Evolutionary conservation across 2,888 invertebrate genomes (phyloP).

Genomic region (Shargacucullia verbasci): DNA sequence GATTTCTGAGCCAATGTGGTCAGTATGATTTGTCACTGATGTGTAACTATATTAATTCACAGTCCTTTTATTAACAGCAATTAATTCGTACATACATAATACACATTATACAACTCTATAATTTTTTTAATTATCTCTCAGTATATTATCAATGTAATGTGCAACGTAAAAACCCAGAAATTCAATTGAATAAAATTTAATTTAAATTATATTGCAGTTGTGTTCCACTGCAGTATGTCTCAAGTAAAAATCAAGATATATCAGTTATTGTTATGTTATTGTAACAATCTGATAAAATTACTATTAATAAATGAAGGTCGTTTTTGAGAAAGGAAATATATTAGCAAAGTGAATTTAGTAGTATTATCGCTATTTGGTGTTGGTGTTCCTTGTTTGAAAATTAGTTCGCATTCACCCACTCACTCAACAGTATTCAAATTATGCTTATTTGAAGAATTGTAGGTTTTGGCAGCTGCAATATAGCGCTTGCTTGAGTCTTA

Average conservation of each 20-base stretch:
- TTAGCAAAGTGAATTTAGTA: conserved; percentile 35
- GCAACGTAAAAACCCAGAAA: conserved; percentile 6
- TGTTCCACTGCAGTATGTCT: conserved; percentile 10
- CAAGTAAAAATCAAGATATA: conserved; percentile 33
- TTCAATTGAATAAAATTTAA: conserved; percentile 18
- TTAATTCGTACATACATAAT: no score
- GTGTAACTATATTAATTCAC: no score
- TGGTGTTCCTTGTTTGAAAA: neutral
- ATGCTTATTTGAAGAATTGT: no score
- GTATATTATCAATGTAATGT: no score
- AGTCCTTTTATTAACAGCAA: no score
- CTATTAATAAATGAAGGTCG: conserved; percentile 53
- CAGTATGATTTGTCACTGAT: no score
- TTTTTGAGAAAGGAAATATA: conserved; percentile 44
- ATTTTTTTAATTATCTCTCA: no score
- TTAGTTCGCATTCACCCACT: neutral
- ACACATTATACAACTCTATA: no score
- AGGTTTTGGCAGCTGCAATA: no score
- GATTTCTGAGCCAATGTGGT: no score
- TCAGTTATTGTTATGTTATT: conserved; percentile 41
- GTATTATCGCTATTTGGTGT: neutral
- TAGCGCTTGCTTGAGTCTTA: no score
- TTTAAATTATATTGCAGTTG: conserved; percentile 24
- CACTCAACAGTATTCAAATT: no score
- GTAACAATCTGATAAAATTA: conserved; percentile 51